Evolutionary conservation across 2,888 invertebrate species (phyloP).

Genomic region (Eupeodes latifasciatus): DNA sequence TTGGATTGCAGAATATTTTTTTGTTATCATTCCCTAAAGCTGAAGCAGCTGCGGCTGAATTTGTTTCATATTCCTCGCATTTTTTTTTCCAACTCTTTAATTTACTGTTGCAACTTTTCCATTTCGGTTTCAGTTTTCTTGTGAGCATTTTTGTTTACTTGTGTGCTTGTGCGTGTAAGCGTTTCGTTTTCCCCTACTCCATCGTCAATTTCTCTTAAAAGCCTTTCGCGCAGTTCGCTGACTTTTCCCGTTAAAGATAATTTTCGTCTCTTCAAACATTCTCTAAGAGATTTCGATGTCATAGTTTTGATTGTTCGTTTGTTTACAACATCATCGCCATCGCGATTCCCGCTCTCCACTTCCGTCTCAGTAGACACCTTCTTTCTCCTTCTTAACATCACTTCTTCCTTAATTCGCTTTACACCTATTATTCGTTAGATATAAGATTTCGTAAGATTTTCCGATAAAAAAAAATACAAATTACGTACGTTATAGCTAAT

Average conservation of each 20-base stretch:
- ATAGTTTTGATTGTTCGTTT: conserved; percentile 7
- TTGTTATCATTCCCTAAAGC: background rate
- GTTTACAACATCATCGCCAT: too few species aligned
- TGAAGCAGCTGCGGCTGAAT: background rate
- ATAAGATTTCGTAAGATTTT: too few species aligned
- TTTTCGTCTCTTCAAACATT: conserved; percentile 3
- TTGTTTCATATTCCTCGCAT: conserved; percentile 1
- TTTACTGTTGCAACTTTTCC: background rate
- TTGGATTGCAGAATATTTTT: conserved; percentile 8
- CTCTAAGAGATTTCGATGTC: background rate
- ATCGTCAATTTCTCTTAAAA: background rate
- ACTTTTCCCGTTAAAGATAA: background rate
- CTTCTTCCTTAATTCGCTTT: too few species aligned
- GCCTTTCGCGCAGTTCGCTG: background rate
- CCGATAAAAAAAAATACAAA: too few species aligned
- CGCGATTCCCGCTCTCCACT: too few species aligned
- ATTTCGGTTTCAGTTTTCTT: background rate
- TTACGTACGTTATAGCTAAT: too few species aligned
- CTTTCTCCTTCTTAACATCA: too few species aligned
- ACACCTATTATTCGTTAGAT: too few species aligned
- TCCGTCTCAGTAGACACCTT: too few species aligned
- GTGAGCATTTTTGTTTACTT: background rate
- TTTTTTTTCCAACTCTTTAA: background rate
- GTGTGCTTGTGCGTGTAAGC: too few species aligned
- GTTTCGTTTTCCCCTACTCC: background rate